phyloP scores from a whole-genome alignment of 2,113 vertebrate species.

The Diadophis punctatus region DNA sequence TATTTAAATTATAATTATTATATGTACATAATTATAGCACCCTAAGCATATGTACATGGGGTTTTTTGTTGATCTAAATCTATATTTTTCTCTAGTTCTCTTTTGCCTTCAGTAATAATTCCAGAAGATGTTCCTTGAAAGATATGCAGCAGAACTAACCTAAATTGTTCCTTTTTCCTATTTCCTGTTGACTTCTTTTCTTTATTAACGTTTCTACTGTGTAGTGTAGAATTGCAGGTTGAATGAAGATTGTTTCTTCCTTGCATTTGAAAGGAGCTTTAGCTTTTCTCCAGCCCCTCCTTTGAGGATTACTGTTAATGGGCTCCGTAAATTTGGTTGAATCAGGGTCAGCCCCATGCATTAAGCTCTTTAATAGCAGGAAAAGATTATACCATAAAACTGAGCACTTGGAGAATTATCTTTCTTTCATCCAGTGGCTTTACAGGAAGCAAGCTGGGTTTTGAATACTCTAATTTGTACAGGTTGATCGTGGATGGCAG shows the following conservation, averaged over 20 bases:
- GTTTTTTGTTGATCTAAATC: background rate
- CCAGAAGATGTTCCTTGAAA: background rate
- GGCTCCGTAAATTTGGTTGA: background rate
- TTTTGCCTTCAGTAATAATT: background rate
- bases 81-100: background rate
- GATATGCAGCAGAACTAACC: background rate
- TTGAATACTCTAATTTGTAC: slow-evolving; percentile 34
- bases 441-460: slow-evolving; percentile 26
- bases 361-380: slow-evolving; percentile 6
- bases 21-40: background rate
- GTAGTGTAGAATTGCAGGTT: background rate
- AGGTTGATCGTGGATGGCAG: slow-evolving; percentile 16
- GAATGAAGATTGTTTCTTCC: background rate
- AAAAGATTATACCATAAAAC: background rate
- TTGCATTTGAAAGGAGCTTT: background rate
- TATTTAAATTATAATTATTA: background rate
- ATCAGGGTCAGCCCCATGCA: background rate
- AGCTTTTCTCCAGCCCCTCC: background rate
- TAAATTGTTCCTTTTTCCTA: background rate
- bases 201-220: background rate
- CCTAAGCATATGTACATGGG: background rate
- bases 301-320: background rate
- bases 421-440: slow-evolving; percentile 3
- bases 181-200: background rate
- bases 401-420: slow-evolving; percentile 4